Conservation (phyloP, 2,888 invertebrate species). For the Agrilus mali region DNA sequence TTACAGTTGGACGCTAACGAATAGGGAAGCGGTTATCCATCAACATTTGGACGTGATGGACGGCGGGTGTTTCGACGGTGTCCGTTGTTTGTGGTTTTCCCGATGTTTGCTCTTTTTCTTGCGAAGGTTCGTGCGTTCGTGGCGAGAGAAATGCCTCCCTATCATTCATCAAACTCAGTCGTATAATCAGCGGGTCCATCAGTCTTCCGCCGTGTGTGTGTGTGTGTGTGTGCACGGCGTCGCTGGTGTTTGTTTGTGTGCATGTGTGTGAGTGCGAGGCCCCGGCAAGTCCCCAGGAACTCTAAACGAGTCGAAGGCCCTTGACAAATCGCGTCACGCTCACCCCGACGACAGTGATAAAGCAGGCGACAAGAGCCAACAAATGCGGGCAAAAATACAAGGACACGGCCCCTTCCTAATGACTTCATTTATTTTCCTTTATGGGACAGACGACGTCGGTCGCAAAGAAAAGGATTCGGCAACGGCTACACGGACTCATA, state of each 20-base stretch:
- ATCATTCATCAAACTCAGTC: no score
- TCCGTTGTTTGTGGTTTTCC: no score
- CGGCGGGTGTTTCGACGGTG: no score
- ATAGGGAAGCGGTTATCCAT: no score
- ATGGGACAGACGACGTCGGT: slow-evolving; percentile 29
- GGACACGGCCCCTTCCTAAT: slow-evolving; percentile 34
- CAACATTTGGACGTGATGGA: no score
- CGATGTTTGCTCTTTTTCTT: no score
- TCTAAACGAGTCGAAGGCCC: slow-evolving; percentile 11
- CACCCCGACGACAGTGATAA: slow-evolving; percentile 32
- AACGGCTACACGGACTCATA: no score
- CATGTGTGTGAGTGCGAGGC: slow-evolving; percentile 1
- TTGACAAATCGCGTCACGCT: slow-evolving; percentile 27
- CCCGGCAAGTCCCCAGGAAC: slow-evolving; percentile 1
- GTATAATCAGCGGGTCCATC: no score
- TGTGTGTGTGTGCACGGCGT: slow-evolving; percentile 2
- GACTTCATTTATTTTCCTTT: slow-evolving; percentile 36
- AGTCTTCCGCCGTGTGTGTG: slow-evolving; percentile 1
- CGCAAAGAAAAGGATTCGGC: no score
- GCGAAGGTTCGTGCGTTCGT: no score
- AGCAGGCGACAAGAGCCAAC: slow-evolving; percentile 33
- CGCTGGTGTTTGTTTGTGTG: background rate
- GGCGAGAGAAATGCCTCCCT: no score
- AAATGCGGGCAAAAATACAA: slow-evolving; percentile 35
- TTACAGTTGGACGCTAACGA: no score